phyloP scores from a whole-genome alignment of 2,888 invertebrate species.

The Amiota communis region DNA sequence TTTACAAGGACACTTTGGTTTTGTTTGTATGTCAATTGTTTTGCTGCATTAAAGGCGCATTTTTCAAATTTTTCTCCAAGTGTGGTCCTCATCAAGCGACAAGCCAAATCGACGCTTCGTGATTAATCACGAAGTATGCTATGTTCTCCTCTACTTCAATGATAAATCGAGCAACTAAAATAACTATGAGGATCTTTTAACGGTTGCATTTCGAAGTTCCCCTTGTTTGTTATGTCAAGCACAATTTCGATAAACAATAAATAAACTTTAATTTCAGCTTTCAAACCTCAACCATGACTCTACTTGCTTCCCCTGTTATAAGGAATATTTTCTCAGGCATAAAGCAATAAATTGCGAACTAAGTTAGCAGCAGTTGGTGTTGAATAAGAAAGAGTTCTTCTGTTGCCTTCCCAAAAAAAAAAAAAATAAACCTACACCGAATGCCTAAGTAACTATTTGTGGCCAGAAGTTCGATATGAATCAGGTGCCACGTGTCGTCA shows the following conservation, averaged over 20 bases:
- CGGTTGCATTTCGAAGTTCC: background rate
- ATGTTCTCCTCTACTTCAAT: background rate
- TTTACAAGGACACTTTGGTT: slow-evolving; percentile 10
- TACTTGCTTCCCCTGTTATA: slow-evolving; percentile 35
- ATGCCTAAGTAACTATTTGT: slow-evolving; percentile 51
- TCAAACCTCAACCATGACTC: slow-evolving; percentile 37
- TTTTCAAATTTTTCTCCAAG: slow-evolving; percentile 18
- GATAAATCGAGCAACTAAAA: background rate
- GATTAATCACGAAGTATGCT: slow-evolving; percentile 10
- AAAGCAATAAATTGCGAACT: slow-evolving; percentile 15
- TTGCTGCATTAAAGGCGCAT: slow-evolving; percentile 20
- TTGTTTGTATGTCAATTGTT: slow-evolving; percentile 23
- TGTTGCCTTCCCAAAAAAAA: slow-evolving; percentile 21
- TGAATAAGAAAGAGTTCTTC: slow-evolving; percentile 44
- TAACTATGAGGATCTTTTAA: background rate
- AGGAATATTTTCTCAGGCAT: slow-evolving; percentile 22
- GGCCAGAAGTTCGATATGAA: slow-evolving; percentile 68
- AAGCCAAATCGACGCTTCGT: background rate
- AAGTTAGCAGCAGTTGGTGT: slow-evolving; percentile 51
- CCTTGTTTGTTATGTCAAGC: slow-evolving; percentile 3
- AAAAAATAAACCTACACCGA: slow-evolving; percentile 32
- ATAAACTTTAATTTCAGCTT: slow-evolving; percentile 61
- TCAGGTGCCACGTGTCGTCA: slow-evolving; percentile 69
- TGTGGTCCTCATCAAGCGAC: slow-evolving; percentile 14
- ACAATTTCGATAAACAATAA: slow-evolving; percentile 47